These are phyloP conservation scores for Apodemia mormo DNA, from an alignment of 2,888 invertebrate genomes.

Conservation along the genomic window DNA sequence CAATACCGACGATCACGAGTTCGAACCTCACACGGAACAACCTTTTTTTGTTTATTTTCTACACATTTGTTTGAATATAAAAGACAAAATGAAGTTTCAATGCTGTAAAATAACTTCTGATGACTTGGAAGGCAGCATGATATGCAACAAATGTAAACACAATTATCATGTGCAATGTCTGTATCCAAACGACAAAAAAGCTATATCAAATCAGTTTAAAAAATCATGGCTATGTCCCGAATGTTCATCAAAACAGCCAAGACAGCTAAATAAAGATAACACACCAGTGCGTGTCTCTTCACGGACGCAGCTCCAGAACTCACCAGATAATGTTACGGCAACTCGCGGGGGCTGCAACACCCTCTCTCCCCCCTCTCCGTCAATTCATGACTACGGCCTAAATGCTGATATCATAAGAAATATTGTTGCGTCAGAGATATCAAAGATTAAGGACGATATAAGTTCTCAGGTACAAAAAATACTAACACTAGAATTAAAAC, in stretches of 20 bases:
- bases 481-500: not conserved
- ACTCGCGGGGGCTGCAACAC: not conserved
- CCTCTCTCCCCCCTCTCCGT: not conserved
- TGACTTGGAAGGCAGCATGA: not conserved
- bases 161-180: not conserved
- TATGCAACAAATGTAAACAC: not conserved
- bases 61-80: not conserved
- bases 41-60: not conserved
- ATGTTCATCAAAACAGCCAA: not conserved
- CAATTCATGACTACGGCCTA: not conserved
- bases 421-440: not conserved
- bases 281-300: not conserved
- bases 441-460: not conserved
- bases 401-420: not conserved
- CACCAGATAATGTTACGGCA: not conserved
- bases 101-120: not conserved
- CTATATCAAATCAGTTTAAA: not conserved
- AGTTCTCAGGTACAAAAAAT: not conserved
- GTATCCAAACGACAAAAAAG: not conserved
- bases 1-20: not conserved
- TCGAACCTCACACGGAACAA: not conserved
- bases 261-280: not conserved
- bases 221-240: too few relatives aligned
- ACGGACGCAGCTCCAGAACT: not conserved
- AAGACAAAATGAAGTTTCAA: not conserved